A percentile compares a stretch with the other conserved stretches of the same genome.
Conservation (phyloP, 2,888 invertebrate genomes). For the Phengaris alcon region DNA sequence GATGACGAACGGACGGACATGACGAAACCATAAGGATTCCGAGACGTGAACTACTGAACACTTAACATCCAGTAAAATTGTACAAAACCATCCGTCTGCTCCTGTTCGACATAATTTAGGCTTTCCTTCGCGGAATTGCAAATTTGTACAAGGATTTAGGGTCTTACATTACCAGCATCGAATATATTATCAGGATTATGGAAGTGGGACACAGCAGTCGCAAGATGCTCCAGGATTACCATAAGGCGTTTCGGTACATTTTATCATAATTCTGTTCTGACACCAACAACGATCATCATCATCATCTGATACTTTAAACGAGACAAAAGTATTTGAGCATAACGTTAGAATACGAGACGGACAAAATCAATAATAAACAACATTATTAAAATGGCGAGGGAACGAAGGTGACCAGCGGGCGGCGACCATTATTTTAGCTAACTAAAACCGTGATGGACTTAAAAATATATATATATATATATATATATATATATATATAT, state of each 20-base stretch:
- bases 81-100: not conserved
- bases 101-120: constrained; percentile 2
- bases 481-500: no score
- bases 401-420: no score
- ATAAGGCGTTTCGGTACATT: not conserved
- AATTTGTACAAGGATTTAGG: constrained; percentile 7
- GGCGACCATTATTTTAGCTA: no score
- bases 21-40: not conserved
- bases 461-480: no score
- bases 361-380: no score
- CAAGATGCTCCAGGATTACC: not conserved
- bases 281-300: not conserved
- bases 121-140: not conserved
- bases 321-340: no score
- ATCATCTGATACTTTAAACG: no score
- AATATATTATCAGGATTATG: constrained; percentile 11
- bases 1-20: not conserved
- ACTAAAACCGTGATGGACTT: no score
- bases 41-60: not conserved
- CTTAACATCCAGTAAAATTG: not conserved
- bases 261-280: not conserved
- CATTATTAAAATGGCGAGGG: no score
- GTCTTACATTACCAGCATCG: constrained; percentile 13
- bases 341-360: no score
- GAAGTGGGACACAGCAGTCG: not conserved